Base-by-base conservation (phyloP, 2,797 vertebrate species). In the Phoebastria nigripes region DNA sequence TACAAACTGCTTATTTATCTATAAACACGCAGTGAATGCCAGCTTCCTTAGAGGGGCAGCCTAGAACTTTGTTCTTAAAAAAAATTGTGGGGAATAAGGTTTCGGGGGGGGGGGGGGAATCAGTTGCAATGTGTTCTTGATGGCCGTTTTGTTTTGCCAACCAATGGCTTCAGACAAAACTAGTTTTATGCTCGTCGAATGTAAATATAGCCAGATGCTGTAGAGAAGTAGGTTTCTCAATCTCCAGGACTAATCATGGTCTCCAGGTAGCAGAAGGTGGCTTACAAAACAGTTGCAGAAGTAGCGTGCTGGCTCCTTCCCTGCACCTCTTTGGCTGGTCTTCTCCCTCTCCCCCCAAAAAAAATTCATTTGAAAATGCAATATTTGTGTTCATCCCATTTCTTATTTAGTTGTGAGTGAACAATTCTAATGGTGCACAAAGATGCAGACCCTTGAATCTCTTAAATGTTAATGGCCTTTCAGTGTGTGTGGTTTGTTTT, bases 1-100 rank as follows among this genome's bases (percentile, higher is more conserved):
- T 97, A 94, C 62, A 92, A 87, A 85, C 88, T 58, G 24, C 67
- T 67, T 55, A 29, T 42, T 93, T 94, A 93, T 95, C 97, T 97
- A 94, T 96, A 94, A 92, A 42, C 5, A 22, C 25, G 19, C 7
- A 15, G 59, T 37, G 58, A 93, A 54, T 31, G 22, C 47, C 49
- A 66, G 33, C 37, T 92, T 91, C 81, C 26, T 42, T 41, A 39
- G 41, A 88, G 41, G 55, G 39, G 8, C 25, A 83, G 69, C 58
- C 26, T 84, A 37, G 26, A 90, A 49, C 31, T 73, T 74, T 58
- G 25, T 52, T 82, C n/a, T 56, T 46, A 12, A 56, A 73, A 73
- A 85, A 44, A 51, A 13, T 3, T 3, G 6, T 16, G 8, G 13
- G 2, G 19, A 8, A 49, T 66, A 41, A 33, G 19, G 9, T 18